Percentiles rank a stretch among this genome's conserved stretches.
Conservation (phyloP, 35 echinoderm and acorn worm genomes). For the Lytechinus variegatus region DNA sequence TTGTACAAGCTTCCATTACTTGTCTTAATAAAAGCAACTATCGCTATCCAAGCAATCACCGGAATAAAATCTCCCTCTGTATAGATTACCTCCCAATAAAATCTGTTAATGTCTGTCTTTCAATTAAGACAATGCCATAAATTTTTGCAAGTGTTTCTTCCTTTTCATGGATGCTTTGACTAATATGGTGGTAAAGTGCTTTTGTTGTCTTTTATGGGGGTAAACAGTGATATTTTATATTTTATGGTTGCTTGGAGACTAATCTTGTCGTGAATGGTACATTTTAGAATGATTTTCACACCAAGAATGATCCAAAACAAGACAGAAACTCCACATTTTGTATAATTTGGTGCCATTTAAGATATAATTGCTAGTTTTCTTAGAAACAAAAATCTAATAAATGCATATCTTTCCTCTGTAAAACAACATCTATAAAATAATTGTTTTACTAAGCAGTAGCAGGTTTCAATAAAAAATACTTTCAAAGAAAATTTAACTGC, state of each 20-base stretch:
- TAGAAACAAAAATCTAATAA: too few species aligned
- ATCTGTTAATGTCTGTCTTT: slow-evolving; percentile 32
- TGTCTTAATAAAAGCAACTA: background rate
- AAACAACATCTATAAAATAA: background rate
- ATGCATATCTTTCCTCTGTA: background rate
- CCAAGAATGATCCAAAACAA: background rate
- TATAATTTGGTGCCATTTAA: background rate
- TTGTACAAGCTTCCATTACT: background rate
- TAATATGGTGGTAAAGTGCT: slow-evolving; percentile 5
- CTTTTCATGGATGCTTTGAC: background rate
- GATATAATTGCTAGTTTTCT: background rate
- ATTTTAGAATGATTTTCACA: background rate
- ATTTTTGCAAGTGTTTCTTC: background rate
- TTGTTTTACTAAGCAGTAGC: background rate
- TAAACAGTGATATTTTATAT: background rate
- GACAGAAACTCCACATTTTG: background rate
- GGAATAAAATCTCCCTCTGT: background rate
- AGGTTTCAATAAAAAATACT: background rate
- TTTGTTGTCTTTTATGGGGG: background rate
- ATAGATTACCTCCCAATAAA: background rate
- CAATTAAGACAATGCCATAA: slow-evolving; percentile 27
- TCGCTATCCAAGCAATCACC: background rate
- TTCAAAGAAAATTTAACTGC: background rate
- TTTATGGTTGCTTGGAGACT: background rate
- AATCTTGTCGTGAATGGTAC: slow-evolving; percentile 8